Evolutionary conservation across 1,140 invertebrate genomes (phyloP).

Genomic region (Campoletis sonorensis): DNA sequence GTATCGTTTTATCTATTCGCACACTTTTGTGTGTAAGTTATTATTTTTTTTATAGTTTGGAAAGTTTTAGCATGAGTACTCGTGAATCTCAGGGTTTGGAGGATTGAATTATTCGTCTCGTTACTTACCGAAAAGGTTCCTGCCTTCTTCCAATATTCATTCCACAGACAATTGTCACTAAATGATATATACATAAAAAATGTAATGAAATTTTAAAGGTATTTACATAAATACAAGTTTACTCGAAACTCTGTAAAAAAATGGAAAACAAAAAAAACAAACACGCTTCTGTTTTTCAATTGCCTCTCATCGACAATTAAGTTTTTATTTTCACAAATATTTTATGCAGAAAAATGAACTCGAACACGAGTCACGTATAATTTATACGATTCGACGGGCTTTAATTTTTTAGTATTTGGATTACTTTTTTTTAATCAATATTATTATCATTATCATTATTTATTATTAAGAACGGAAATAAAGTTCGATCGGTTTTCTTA

Average conservation of each 20-base stretch:
- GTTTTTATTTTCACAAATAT: slow-evolving; percentile 35
- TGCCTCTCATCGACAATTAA: slow-evolving; percentile 23
- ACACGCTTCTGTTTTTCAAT: slow-evolving; percentile 6
- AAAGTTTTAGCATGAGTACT: not conserved
- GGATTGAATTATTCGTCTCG: slow-evolving; percentile 34
- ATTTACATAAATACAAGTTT: slow-evolving; percentile 16
- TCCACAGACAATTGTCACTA: slow-evolving; percentile 1
- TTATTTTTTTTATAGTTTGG: slow-evolving; percentile 4
- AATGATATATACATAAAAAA: not conserved
- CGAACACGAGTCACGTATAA: not conserved
- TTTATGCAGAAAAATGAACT: slow-evolving; percentile 18
- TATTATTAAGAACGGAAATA: slow-evolving; percentile 37
- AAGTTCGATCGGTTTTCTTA: slow-evolving; percentile 45
- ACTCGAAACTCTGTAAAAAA: slow-evolving; percentile 6
- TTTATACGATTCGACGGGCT: slow-evolving; percentile 23
- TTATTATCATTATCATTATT: slow-evolving; percentile 41
- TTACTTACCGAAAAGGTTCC: slow-evolving; percentile 48
- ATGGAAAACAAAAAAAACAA: slow-evolving; percentile 37
- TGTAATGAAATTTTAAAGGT: not conserved
- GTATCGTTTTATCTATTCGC: not conserved
- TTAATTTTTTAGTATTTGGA: slow-evolving; percentile 38
- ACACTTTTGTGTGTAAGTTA: not conserved
- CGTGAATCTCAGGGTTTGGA: not conserved
- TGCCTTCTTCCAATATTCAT: slow-evolving; percentile 27
- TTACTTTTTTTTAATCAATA: not conserved